Percentiles rank a stretch among this genome's conserved stretches.
Evolutionary conservation across 2,888 invertebrate genomes (phyloP).

Genomic region (Sepiola atlantica): DNA sequence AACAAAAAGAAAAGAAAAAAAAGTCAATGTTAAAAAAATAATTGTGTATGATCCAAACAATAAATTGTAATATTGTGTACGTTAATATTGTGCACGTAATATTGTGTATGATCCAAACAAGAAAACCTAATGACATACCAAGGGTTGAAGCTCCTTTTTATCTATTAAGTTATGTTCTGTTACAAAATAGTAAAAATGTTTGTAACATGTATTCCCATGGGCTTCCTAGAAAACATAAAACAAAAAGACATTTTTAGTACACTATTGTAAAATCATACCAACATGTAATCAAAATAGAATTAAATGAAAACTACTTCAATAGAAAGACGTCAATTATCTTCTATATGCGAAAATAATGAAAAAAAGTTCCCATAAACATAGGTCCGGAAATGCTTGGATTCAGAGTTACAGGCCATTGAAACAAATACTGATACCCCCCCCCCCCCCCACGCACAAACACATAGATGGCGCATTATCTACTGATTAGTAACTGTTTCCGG

Average conservation of each 20-base stretch:
- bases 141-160: constrained; percentile 88
- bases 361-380: too few species aligned
- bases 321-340: background rate
- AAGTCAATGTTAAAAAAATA: background rate
- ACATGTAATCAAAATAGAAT: background rate
- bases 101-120: background rate
- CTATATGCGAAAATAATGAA: too few species aligned
- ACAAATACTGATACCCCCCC: too few species aligned
- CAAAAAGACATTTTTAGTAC: background rate
- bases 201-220: constrained; percentile 94
- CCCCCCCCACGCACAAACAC: too few species aligned
- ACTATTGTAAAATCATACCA: background rate
- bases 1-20: too few species aligned
- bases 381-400: too few species aligned
- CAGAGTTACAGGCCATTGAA: too few species aligned
- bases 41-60: too few species aligned
- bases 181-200: constrained; percentile 94
- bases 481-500: too few species aligned
- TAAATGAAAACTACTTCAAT: background rate
- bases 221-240: constrained; percentile 82
- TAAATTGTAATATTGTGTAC: too few species aligned
- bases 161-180: constrained; percentile 89
- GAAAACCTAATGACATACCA: constrained; percentile 74
- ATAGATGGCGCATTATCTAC: too few species aligned
- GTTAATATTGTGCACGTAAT: too few species aligned